These are phyloP conservation scores for Xiphias gladius DNA, from an alignment of 2,113 vertebrate species.

Conservation along the genomic window DNA sequence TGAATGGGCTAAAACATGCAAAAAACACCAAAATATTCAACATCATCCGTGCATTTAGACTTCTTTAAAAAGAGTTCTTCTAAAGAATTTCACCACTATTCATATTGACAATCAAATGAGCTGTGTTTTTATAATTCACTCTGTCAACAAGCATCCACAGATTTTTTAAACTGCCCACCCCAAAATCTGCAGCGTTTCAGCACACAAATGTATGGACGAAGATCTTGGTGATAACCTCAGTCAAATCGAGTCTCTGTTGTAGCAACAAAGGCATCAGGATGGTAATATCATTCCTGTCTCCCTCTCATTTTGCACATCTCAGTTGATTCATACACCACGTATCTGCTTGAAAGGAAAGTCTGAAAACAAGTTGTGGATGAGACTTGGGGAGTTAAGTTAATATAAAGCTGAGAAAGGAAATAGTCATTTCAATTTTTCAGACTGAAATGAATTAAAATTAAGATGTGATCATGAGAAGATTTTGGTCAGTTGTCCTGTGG, in stretches of 20 bases:
- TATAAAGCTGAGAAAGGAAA: not conserved
- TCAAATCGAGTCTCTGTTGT: not conserved
- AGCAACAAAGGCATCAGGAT: not conserved
- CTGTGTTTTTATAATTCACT: too few species aligned
- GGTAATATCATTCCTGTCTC: not conserved
- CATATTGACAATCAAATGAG: too few species aligned
- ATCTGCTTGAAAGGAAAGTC: not conserved
- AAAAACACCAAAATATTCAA: too few species aligned
- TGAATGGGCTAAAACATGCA: too few species aligned
- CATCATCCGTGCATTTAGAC: too few species aligned
- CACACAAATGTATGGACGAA: not conserved
- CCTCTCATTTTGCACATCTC: not conserved
- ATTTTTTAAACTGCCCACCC: too few species aligned
- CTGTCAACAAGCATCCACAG: too few species aligned
- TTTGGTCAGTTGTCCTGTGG: not conserved
- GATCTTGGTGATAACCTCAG: not conserved
- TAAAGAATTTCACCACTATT: too few species aligned
- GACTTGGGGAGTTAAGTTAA: not conserved
- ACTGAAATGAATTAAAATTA: slow-evolving; percentile 16
- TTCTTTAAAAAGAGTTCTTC: too few species aligned
- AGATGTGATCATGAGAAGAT: not conserved
- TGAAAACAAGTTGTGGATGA: not conserved
- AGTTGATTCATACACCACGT: not conserved
- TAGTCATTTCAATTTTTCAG: slow-evolving; percentile 5
- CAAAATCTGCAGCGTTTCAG: not conserved